Evolutionary conservation across 2,888 invertebrate species (phyloP).

Genomic region (Doris montereyensis): DNA sequence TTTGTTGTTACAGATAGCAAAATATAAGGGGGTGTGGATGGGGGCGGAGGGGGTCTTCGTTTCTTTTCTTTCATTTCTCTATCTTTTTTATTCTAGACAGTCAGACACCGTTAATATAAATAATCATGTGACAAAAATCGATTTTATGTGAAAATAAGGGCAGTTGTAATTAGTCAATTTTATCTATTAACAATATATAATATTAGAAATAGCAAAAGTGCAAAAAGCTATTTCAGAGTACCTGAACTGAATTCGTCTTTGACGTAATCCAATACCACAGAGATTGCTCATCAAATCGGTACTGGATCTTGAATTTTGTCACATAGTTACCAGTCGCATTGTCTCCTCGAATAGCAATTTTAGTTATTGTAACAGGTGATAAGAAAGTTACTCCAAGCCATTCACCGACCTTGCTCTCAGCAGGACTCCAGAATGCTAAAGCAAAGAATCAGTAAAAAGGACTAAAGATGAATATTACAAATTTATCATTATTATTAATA

Average conservation of each 20-base stretch:
- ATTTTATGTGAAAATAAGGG: no score
- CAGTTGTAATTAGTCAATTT: no score
- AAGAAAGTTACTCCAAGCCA: constrained; percentile 54
- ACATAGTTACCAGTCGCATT: constrained; percentile 56
- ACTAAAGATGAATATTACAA: background rate
- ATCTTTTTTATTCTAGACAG: no score
- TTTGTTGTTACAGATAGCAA: no score
- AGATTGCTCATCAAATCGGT: constrained; percentile 52
- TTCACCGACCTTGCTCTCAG: constrained; percentile 42
- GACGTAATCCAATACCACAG: constrained; percentile 48
- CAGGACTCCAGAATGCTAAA: constrained; percentile 53
- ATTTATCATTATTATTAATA: no score
- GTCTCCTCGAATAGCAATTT: constrained; percentile 53
- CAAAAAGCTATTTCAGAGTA: background rate
- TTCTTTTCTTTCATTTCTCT: no score
- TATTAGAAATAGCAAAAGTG: background rate
- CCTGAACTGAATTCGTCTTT: no score
- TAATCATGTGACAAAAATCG: no score
- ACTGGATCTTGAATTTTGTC: constrained; percentile 54
- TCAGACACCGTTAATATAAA: no score
- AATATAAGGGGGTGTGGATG: no score
- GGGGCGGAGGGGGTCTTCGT: no score
- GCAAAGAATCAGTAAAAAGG: background rate
- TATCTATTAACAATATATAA: background rate
- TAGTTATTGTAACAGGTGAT: constrained; percentile 53